Evolutionary conservation across 2,113 vertebrate species (phyloP).

Genomic region (Psophia crepitans): DNA sequence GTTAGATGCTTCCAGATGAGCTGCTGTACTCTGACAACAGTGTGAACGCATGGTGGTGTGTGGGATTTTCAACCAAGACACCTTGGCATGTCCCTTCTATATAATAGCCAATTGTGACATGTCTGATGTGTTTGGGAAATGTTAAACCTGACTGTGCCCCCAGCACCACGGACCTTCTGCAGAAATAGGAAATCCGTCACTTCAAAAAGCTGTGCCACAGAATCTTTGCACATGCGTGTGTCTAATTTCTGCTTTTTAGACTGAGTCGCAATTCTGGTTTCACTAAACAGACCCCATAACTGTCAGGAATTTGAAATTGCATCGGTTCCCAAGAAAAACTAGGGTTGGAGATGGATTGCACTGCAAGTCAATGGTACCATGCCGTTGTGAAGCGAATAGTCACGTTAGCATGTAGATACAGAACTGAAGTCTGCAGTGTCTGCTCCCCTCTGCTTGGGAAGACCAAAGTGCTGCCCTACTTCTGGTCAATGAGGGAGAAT

Average conservation of each 20-base stretch:
- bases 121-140: background rate
- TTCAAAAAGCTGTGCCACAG: background rate
- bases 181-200: background rate
- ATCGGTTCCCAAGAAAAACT: background rate
- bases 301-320: background rate
- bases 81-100: background rate
- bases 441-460: too few species aligned
- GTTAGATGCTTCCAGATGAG: background rate
- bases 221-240: fast-evolving
- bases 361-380: background rate
- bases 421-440: background rate
- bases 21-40: background rate
- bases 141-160: background rate
- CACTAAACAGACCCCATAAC: background rate
- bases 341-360: background rate
- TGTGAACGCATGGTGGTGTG: fast-evolving
- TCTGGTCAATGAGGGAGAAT: too few species aligned
- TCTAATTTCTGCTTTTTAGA: background rate
- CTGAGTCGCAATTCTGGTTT: background rate
- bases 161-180: background rate
- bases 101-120: background rate
- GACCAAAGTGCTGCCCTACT: too few species aligned
- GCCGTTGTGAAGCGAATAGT: background rate
- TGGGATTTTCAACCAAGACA: background rate
- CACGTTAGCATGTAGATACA: background rate